phyloP scores from a whole-genome alignment of 1,140 invertebrate genomes.

The Acromyrmex echinatior region DNA sequence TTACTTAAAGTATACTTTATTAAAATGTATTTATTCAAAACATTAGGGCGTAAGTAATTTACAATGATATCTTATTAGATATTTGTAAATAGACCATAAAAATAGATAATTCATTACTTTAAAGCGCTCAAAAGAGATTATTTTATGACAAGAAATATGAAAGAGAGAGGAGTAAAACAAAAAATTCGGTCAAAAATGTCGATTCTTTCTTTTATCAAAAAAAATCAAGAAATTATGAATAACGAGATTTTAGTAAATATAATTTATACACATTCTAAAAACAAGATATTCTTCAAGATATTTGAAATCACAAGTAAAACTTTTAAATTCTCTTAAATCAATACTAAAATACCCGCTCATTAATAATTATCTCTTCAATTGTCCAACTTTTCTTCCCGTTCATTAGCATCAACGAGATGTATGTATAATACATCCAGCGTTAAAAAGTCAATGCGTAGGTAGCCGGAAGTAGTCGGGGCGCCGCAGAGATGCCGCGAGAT shows the following conservation, averaged over 20 bases:
- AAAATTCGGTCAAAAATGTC: not conserved
- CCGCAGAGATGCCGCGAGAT: slow-evolving; percentile 30
- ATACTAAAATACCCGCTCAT: not conserved
- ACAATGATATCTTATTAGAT: not conserved
- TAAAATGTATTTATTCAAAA: not conserved
- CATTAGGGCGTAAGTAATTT: not conserved
- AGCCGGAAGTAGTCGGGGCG: slow-evolving; percentile 18
- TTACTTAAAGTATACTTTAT: not conserved
- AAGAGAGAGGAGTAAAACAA: not conserved
- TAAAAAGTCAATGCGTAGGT: slow-evolving; percentile 25
- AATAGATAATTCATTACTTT: not conserved
- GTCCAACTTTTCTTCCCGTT: not conserved
- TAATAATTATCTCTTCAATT: slow-evolving; percentile 30
- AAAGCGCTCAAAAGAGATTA: not conserved
- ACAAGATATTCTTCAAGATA: not conserved
- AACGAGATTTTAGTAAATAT: not conserved
- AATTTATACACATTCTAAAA: not conserved
- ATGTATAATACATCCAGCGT: slow-evolving; percentile 13
- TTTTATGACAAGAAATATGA: not conserved
- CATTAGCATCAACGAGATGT: slow-evolving; percentile 9
- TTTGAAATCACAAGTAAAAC: not conserved
- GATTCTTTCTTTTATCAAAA: not conserved
- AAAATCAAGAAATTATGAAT: not conserved
- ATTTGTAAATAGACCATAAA: not conserved
- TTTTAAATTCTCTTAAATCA: not conserved